A percentile compares a stretch with the other conserved stretches of the same genome.
These are phyloP conservation scores for Lycaena phlaeas DNA, from an alignment of 2,888 invertebrate genomes.

Conservation along the genomic window DNA sequence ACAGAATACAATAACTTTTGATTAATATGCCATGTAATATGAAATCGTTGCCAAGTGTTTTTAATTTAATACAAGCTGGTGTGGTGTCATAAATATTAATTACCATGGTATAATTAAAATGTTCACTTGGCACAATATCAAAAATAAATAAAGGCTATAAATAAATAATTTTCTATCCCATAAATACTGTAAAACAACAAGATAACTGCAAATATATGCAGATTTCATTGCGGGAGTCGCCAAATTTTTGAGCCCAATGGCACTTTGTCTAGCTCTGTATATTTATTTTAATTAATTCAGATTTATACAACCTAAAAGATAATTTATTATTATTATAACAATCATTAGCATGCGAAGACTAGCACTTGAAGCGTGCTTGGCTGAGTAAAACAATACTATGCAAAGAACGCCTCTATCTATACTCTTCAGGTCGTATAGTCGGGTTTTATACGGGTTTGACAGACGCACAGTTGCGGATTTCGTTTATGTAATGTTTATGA, in stretches of 20 bases:
- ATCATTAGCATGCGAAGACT: too few relatives aligned
- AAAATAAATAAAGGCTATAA: conserved; percentile 40
- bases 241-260: conserved; percentile 6
- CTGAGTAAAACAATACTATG: too few relatives aligned
- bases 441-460: too few relatives aligned
- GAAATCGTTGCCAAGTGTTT: conserved; percentile 1
- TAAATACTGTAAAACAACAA: conserved; percentile 54
- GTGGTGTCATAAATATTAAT: conserved; percentile 3
- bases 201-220: conserved; percentile 65
- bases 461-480: too few relatives aligned
- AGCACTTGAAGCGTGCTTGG: too few relatives aligned
- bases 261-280: conserved; percentile 1
- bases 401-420: too few relatives aligned
- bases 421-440: too few relatives aligned
- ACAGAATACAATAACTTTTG: too few relatives aligned
- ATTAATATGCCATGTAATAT: too few relatives aligned
- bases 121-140: conserved; percentile 15
- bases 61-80: neutral
- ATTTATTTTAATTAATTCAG: neutral
- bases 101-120: conserved; percentile 9
- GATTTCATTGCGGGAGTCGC: conserved; percentile 43
- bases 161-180: conserved; percentile 56
- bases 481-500: too few relatives aligned
- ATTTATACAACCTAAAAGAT: too few relatives aligned
- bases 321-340: too few relatives aligned